phyloP scores from a whole-genome alignment of 2,888 invertebrate species.

The Pammene fasciana region DNA sequence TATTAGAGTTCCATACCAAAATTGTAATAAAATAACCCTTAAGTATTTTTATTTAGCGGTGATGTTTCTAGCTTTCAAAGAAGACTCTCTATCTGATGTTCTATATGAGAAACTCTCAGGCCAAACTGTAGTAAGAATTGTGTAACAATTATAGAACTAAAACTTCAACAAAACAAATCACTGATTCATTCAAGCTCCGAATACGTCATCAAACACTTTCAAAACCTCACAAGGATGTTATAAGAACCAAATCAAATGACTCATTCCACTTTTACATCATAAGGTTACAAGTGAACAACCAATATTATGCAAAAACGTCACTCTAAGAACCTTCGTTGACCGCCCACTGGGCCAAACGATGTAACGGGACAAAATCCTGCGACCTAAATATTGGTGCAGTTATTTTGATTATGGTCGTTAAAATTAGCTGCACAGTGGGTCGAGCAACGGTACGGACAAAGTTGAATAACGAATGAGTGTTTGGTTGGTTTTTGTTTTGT shows the following conservation, averaged over 20 bases:
- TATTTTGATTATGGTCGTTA: conserved; percentile 43
- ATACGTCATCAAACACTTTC: conserved; percentile 13
- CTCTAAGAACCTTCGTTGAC: conserved; percentile 18
- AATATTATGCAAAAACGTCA: conserved; percentile 21
- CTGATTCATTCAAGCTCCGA: conserved; percentile 15
- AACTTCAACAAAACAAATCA: not conserved
- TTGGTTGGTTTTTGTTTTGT: conserved; percentile 25
- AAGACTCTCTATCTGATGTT: not conserved
- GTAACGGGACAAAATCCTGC: conserved; percentile 48
- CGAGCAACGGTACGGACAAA: conserved; percentile 39
- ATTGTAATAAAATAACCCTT: no score
- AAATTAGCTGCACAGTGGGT: conserved; percentile 43
- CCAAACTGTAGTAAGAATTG: no score
- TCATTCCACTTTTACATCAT: conserved; percentile 14
- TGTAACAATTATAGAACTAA: no score
- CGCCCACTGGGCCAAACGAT: conserved; percentile 43
- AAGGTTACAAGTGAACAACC: conserved; percentile 1
- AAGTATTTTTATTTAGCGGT: no score
- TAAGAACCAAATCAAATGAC: conserved; percentile 15
- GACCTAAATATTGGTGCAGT: conserved; percentile 46
- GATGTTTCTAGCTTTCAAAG: not conserved
- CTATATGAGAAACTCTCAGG: not conserved
- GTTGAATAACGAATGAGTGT: conserved; percentile 32
- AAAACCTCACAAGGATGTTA: conserved; percentile 19
- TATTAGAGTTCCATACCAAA: no score